Percentiles rank a stretch among this genome's conserved stretches.
phyloP scores from a whole-genome alignment of 2,113 vertebrate genomes.

The Polypterus senegalus region DNA sequence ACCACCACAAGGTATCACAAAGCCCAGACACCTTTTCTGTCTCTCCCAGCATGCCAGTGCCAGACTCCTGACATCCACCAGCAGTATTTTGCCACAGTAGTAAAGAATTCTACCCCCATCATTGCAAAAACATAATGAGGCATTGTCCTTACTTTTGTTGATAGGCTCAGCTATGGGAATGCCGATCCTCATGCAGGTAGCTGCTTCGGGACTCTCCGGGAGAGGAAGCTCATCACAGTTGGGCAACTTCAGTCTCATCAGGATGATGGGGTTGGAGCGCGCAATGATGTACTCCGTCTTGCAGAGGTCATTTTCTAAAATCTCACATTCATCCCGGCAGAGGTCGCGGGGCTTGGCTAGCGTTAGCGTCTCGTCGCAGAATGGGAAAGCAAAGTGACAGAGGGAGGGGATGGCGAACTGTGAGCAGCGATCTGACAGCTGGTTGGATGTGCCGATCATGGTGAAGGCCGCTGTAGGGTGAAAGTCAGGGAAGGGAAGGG shows the following conservation, averaged over 20 bases:
- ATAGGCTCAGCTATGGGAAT: conserved; percentile 93
- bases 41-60: too few relatives aligned
- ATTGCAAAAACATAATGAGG: too few relatives aligned
- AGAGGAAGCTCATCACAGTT: conserved; percentile 92
- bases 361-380: conserved; percentile 74
- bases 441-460: conserved; percentile 97
- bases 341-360: conserved; percentile 82
- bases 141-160: conserved; percentile 73
- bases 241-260: conserved; percentile 88
- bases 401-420: conserved; percentile 94
- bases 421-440: conserved; percentile 90
- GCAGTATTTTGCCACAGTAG: too few relatives aligned
- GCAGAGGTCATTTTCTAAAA: conserved; percentile 91
- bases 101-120: too few relatives aligned
- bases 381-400: conserved; percentile 94
- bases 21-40: too few relatives aligned
- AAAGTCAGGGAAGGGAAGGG: not conserved
- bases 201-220: conserved; percentile 71
- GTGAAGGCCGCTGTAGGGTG: conserved; percentile 82
- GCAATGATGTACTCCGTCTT: conserved; percentile 97
- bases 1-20: too few relatives aligned
- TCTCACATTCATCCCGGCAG: conserved; percentile 93
- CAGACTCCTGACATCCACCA: too few relatives aligned
- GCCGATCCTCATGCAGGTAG: conserved; percentile 86
- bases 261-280: conserved; percentile 86